A percentile compares a stretch with the other conserved stretches of the same genome.
Conservation (phyloP, 1,140 invertebrate species). For the Lethrus apterus region DNA sequence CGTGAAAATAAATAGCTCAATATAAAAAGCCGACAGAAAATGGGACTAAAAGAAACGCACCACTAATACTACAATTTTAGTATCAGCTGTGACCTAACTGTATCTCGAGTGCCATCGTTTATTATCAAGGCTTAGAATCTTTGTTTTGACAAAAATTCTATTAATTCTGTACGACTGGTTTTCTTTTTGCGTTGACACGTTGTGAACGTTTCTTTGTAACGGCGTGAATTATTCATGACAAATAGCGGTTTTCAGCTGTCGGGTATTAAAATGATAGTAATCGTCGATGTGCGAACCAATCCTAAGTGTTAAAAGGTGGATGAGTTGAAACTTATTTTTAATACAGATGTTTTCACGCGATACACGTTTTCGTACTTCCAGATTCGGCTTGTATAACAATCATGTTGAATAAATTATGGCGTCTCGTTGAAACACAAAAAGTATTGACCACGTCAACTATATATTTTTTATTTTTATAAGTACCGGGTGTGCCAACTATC, state of each 20-base stretch:
- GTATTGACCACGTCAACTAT: too few species aligned
- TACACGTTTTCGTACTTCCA: too few species aligned
- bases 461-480: too few species aligned
- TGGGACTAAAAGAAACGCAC: background rate
- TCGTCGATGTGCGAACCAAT: too few species aligned
- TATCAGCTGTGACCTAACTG: constrained; percentile 17
- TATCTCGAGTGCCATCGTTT: constrained; percentile 15
- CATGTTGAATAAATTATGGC: too few species aligned
- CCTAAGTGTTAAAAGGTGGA: too few species aligned
- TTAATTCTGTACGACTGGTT: constrained; percentile 15
- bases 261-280: too few species aligned
- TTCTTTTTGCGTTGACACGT: constrained; percentile 15
- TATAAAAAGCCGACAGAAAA: constrained; percentile 5
- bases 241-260: constrained; percentile 3
- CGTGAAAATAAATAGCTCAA: constrained; percentile 2
- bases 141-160: constrained; percentile 21
- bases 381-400: too few species aligned
- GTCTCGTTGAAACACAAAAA: too few species aligned
- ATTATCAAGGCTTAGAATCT: constrained; percentile 20
- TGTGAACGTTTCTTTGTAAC: constrained; percentile 11
- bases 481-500: too few species aligned
- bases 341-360: too few species aligned
- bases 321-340: too few species aligned
- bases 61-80: constrained; percentile 2
- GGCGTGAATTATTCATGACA: constrained; percentile 11